These are phyloP conservation scores for Cephalopholis sonnerati DNA, from an alignment of 2,113 vertebrate species.

Conservation along the genomic window DNA sequence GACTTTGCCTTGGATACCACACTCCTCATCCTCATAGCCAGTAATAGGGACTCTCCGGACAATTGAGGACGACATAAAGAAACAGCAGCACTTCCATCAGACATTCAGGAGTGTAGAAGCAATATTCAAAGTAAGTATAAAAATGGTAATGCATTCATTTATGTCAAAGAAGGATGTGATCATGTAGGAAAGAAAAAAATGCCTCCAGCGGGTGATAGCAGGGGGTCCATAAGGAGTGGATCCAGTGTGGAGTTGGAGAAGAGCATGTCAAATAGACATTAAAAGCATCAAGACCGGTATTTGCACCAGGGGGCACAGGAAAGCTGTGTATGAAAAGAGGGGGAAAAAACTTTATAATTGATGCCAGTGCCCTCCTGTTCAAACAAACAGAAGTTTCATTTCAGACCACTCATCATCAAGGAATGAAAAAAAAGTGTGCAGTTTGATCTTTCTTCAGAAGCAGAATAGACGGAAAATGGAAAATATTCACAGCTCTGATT, in stretches of 20 bases:
- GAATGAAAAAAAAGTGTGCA: slow-evolving; percentile 31
- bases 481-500: slow-evolving; percentile 37
- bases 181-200: slow-evolving; percentile 36
- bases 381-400: slow-evolving; percentile 61
- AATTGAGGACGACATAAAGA: neutral
- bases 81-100: slow-evolving; percentile 1
- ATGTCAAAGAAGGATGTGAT: slow-evolving; percentile 48
- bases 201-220: slow-evolving; percentile 42
- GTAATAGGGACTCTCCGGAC: slow-evolving; percentile 8
- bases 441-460: slow-evolving; percentile 27
- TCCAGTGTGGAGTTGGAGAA: slow-evolving; percentile 35
- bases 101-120: slow-evolving; percentile 12
- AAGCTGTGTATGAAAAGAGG: slow-evolving; percentile 6
- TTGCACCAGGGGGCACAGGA: slow-evolving; percentile 25
- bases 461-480: slow-evolving; percentile 30
- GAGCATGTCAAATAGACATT: slow-evolving; percentile 64
- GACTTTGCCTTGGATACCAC: neutral
- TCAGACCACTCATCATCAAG: slow-evolving; percentile 31
- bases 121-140: slow-evolving; percentile 33
- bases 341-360: slow-evolving; percentile 39
- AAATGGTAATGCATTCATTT: slow-evolving; percentile 49
- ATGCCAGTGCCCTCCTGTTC: slow-evolving; percentile 50
- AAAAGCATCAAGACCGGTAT: slow-evolving; percentile 42
- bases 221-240: slow-evolving; percentile 49
- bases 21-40: neutral